phyloP scores from a whole-genome alignment of 2,797 vertebrate genomes.

The Spea hammondii region DNA sequence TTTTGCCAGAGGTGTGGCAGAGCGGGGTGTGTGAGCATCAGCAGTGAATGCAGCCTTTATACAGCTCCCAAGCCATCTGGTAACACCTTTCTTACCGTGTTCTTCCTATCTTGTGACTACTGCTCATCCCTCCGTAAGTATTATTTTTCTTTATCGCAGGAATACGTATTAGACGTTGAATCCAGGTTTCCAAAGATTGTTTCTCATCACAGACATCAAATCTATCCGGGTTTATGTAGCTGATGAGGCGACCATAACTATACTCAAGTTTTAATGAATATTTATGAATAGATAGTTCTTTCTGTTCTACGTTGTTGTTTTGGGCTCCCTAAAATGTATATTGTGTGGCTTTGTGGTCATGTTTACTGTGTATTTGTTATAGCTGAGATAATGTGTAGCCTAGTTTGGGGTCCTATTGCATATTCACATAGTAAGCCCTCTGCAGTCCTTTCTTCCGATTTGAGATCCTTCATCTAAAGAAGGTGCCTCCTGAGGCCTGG shows the following conservation, averaged over 20 bases:
- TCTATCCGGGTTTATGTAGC: neutral
- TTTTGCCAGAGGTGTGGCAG: constrained; percentile 21
- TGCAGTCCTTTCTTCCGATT: no score
- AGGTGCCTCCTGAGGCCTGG: no score
- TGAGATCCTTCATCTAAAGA: no score
- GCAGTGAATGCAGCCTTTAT: constrained; percentile 33
- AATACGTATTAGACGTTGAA: no score
- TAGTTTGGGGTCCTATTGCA: no score
- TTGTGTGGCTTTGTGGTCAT: no score
- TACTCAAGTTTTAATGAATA: neutral
- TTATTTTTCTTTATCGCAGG: neutral
- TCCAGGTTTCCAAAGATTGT: no score
- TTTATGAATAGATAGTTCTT: neutral
- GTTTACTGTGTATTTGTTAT: no score
- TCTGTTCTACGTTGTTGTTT: no score
- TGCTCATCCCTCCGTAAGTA: constrained; percentile 20
- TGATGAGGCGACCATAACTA: neutral
- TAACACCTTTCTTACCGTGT: neutral
- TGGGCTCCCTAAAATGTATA: no score
- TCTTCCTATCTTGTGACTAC: neutral
- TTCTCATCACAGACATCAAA: neutral
- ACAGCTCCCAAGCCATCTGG: neutral
- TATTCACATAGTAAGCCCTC: no score
- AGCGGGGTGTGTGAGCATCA: constrained; percentile 1
- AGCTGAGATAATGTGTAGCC: no score